Evolutionary conservation across 1,140 invertebrate species (phyloP), one percentile per base, ranked within the genome.

Genomic region (Vollenhovia emeryi): DNA sequence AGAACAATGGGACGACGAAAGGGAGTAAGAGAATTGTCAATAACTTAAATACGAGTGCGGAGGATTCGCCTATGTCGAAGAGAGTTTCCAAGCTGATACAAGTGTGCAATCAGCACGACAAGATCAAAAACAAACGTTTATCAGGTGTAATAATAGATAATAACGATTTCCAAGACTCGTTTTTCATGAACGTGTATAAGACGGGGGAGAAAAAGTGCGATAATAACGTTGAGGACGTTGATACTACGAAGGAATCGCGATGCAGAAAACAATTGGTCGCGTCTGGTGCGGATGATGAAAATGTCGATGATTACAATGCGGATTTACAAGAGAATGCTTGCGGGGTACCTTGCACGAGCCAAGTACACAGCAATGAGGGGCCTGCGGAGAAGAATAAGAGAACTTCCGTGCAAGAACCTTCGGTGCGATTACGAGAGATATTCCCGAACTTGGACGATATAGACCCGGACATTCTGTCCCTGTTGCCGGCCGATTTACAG

Each of bases 401-500:
- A 50, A 80, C 1, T 52, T 60, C 27, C 15, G 3, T 1, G 6
- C 84, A 71, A 48, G 64, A 90, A 18, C 27, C 74, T 33, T 69
- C 57, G 15, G 85, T 93, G 18, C 87, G 90, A 86, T 76, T 95
- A 60, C 62, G 89, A 83, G 95, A 96, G 82, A 95, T 96, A 79
- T 95, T 96, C 91, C 95, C 95, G 0, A 91, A 95, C 90, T 85
- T 95, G 45, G 87, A 94, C 74, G 85, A 95, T 36, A 93, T 95
- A 62, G 95, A 95, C 91, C 84, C 86, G 6, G 91, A 91, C 43
- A 88, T 95, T 21, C 79, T 95, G 30, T 82, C 87, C 11, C 87
- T 95, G 43, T 89, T 95, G 36, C 95, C 95, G 5, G 21, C 78
- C 2, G 79, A 94, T 76, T 87, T 95, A 33, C 93, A 94, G 90